Conservation (phyloP, 2,888 invertebrate species). For the Agrotis clavis region DNA sequence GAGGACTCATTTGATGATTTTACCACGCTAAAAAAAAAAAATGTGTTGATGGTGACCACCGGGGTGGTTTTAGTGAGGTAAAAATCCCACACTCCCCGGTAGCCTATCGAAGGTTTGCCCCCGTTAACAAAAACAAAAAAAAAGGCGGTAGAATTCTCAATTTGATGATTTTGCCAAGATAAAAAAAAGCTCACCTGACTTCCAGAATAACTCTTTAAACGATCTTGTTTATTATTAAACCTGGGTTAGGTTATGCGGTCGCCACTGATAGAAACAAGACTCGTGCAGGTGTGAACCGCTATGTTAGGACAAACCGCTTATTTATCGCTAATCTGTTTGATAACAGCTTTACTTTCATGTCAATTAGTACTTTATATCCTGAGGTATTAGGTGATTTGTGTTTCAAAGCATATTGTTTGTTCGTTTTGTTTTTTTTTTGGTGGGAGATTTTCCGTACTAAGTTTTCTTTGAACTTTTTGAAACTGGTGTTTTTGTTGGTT, state of each 20-base stretch:
- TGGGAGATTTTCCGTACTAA: not conserved
- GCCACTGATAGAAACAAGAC: conserved; percentile 59
- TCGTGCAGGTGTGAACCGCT: conserved; percentile 24
- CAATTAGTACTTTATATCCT: conserved; percentile 47
- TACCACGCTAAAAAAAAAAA: too few species aligned
- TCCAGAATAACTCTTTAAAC: conserved; percentile 42
- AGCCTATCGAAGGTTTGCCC: too few species aligned
- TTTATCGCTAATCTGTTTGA: conserved; percentile 44
- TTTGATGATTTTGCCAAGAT: too few species aligned
- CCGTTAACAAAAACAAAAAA: too few species aligned
- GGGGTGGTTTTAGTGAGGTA: too few species aligned
- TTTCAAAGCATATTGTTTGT: conserved; percentile 2
- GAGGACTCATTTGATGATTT: too few species aligned
- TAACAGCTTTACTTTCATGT: conserved; percentile 49
- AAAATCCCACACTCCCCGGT: too few species aligned
- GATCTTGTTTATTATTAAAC: conserved; percentile 50
- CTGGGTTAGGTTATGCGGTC: conserved; percentile 48
- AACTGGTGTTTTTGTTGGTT: not conserved
- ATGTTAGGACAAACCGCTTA: conserved; percentile 50
- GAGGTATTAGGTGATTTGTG: conserved; percentile 13
- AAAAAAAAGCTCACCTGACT: not conserved
- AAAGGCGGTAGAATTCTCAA: too few species aligned
- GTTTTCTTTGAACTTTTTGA: not conserved
- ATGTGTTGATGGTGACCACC: too few species aligned
- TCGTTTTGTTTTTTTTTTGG: not conserved